Evolutionary conservation across 2,113 vertebrate species (phyloP).

Genomic region (Thamnophis sirtalis): DNA sequence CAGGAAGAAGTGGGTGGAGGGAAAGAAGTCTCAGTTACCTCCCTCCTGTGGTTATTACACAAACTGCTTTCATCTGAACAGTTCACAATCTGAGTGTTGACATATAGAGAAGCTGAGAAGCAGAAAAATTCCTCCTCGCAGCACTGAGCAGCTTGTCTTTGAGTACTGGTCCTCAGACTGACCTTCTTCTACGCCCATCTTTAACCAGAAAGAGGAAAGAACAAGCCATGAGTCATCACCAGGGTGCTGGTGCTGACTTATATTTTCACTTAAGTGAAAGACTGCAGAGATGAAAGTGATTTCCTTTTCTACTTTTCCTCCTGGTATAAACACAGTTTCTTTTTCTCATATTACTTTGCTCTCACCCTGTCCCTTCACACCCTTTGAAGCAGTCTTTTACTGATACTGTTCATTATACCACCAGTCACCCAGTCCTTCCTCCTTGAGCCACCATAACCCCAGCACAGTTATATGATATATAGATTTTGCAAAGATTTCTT

Average conservation of each 20-base stretch:
- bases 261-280: slow-evolving; percentile 22
- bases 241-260: slow-evolving; percentile 50
- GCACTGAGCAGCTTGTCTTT: slow-evolving; percentile 17
- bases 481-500: not conserved
- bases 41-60: slow-evolving; percentile 50
- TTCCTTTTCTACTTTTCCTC: not conserved
- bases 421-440: not conserved
- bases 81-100: slow-evolving; percentile 55
- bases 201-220: slow-evolving; percentile 18
- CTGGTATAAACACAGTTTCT: not conserved
- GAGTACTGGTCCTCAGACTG: slow-evolving; percentile 50
- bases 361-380: too few species aligned
- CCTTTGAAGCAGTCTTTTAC: not conserved
- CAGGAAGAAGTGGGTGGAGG: not conserved
- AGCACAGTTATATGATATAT: not conserved
- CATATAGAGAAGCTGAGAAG: slow-evolving; percentile 56
- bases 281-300: slow-evolving; percentile 36
- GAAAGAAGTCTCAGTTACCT: slow-evolving; percentile 21
- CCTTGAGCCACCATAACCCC: not conserved
- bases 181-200: slow-evolving; percentile 61
- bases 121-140: slow-evolving; percentile 59
- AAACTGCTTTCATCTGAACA: slow-evolving; percentile 53
- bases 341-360: not conserved
- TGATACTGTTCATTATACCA: not conserved
- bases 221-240: slow-evolving; percentile 40